Conservation (phyloP, 2,113 vertebrate species). For the Marmota flaviventris region DNA sequence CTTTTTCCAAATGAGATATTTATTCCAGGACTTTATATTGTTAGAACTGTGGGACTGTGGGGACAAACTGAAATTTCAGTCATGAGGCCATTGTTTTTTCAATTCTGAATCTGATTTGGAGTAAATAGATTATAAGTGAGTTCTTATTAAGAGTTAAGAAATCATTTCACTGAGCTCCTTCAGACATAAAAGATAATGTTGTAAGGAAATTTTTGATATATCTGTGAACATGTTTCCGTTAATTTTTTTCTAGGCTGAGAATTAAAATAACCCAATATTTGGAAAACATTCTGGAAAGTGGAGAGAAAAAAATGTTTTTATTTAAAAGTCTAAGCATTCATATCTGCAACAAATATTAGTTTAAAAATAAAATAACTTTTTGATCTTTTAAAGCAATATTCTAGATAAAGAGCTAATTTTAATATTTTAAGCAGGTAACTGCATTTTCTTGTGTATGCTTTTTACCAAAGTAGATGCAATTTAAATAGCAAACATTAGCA, state of each 20-base stretch:
- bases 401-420: conserved; percentile 37
- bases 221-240: neutral
- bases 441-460: neutral
- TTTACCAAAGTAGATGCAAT: neutral
- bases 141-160: conserved; percentile 48
- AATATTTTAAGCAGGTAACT: conserved; percentile 53
- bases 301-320: neutral
- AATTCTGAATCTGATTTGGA: conserved; percentile 36
- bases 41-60: rapidly evolving
- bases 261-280: conserved; percentile 10
- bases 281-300: neutral
- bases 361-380: conserved; percentile 11
- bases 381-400: conserved; percentile 50
- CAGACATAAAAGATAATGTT: conserved; percentile 75
- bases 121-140: neutral
- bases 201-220: conserved; percentile 70
- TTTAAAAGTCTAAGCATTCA: neutral
- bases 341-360: neutral
- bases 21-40: neutral
- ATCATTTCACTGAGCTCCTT: conserved; percentile 44
- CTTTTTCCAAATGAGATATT: conserved; percentile 30
- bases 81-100: neutral
- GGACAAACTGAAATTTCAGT: conserved; percentile 31
- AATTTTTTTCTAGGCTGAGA: neutral
- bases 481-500: conserved; percentile 26